Evolutionary conservation across 1,140 invertebrate species (phyloP), one percentile per base, ranked within the genome.

Genomic region (Atta texana): DNA sequence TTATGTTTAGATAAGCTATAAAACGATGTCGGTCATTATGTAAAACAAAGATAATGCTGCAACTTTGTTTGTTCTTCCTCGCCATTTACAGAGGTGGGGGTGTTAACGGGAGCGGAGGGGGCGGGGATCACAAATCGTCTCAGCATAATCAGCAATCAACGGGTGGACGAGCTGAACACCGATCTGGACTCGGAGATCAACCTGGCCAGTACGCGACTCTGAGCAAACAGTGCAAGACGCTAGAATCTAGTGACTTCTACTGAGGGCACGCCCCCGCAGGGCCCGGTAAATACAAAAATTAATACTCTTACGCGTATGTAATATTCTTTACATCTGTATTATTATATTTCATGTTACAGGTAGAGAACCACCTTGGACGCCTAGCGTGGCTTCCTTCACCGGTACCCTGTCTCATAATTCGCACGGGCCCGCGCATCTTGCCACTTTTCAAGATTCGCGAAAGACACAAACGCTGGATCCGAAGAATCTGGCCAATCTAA

Each of bases 171-270:
- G 87, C 93, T 95, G 95, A 95, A 89, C 94, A 95, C 93, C 94
- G 95, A 93, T 92, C 94, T 94, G 94, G 95, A 89, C 94, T 93
- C 94, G 95, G 94, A 94, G 94, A 95, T 94, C 93, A 95, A 95
- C 94, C 95, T 96, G 97, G 97, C 95, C 98, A 98, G 96, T 98
- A 98, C 96, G 97, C 97, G 95, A 98, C 98, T 96, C 96, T 98
- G 94, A 98, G 97, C 97, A 98, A 98, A 96, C 98, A 98, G 95
- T 98, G 98, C 97, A 98, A 98, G 95, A 98, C 98, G 82, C 96
- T 98, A n/a, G 98, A 98, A 95, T 98, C 98, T 66, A 98, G 97
- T 92, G 98, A 98, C 96, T 98, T 98, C 95, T 98, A 98, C 97
- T 98, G 97, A 98, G 97, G 95, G 92, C 94, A 95, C 94, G 95